Percentiles rank a stretch among this genome's conserved stretches.
phyloP scores from a whole-genome alignment of 2,888 invertebrate species.

The Melipona bicolor region DNA sequence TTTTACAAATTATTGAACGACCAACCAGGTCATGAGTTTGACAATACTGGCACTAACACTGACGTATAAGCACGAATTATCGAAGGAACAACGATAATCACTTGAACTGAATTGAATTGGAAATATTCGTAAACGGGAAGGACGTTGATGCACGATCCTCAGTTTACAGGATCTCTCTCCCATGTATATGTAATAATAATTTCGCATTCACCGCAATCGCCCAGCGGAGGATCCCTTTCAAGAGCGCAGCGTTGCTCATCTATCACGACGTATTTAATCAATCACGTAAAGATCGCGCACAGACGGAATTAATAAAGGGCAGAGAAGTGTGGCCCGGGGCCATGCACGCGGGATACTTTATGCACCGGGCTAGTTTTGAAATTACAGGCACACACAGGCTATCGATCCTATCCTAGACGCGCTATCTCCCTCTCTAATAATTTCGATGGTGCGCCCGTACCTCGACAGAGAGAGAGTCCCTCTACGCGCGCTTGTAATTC shows the following conservation, averaged over 20 bases:
- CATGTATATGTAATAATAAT: background rate
- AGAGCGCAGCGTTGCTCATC: constrained; percentile 7
- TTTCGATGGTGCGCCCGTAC: constrained; percentile 1
- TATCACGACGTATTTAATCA: constrained; percentile 17
- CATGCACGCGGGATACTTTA: constrained; percentile 4
- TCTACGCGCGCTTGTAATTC: background rate
- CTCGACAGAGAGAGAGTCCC: background rate
- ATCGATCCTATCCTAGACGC: constrained; percentile 13
- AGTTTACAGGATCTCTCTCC: too few species aligned
- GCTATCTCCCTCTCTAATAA: constrained; percentile 8
- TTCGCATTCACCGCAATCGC: background rate
- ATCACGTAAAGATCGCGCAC: constrained; percentile 17
- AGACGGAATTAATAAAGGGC: constrained; percentile 26
- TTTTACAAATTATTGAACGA: too few species aligned
- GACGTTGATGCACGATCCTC: too few species aligned
- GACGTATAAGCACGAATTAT: too few species aligned
- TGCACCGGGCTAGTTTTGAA: constrained; percentile 8
- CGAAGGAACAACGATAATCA: too few species aligned
- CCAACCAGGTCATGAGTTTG: too few species aligned
- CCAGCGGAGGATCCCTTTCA: background rate
- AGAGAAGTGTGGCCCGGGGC: background rate
- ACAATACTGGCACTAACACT: too few species aligned
- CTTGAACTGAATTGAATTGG: too few species aligned
- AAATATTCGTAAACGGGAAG: too few species aligned
- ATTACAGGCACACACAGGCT: constrained; percentile 4